phyloP scores from a whole-genome alignment of 2,797 vertebrate genomes.

The Gymnodraco acuticeps region DNA sequence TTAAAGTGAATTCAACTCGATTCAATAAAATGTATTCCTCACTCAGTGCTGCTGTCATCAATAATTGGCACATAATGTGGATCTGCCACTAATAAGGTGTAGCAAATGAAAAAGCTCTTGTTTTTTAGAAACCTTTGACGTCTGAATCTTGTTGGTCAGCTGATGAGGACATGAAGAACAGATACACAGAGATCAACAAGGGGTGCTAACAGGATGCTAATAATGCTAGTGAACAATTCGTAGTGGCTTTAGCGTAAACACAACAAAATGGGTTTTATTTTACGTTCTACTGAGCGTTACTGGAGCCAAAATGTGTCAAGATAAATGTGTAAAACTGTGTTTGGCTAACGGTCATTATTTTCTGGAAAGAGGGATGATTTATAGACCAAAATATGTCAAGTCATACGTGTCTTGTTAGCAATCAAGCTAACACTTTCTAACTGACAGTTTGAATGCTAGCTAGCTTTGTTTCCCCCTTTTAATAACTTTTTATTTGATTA shows the following conservation, averaged over 20 bases:
- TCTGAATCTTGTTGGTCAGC: constrained; percentile 26
- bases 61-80: constrained; percentile 46
- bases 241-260: background rate
- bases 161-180: constrained; percentile 19
- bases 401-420: background rate
- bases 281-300: background rate
- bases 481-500: background rate
- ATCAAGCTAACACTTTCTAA: background rate
- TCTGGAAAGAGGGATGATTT: background rate
- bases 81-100: constrained; percentile 23
- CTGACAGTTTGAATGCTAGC: background rate
- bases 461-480: background rate
- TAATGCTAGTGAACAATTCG: background rate
- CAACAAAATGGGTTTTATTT: background rate
- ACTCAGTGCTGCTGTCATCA: constrained; percentile 46
- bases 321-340: background rate
- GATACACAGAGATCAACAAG: constrained; percentile 40
- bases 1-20: constrained; percentile 56
- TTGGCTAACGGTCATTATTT: background rate
- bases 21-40: constrained; percentile 53
- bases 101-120: constrained; percentile 41
- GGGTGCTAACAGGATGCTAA: constrained; percentile 5
- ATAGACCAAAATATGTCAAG: background rate
- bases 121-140: constrained; percentile 29
- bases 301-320: background rate